A percentile compares a stretch with the other conserved stretches of the same genome.
Conservation (phyloP, 2,888 invertebrate genomes). For the Branchipolynoe longqiensis region DNA sequence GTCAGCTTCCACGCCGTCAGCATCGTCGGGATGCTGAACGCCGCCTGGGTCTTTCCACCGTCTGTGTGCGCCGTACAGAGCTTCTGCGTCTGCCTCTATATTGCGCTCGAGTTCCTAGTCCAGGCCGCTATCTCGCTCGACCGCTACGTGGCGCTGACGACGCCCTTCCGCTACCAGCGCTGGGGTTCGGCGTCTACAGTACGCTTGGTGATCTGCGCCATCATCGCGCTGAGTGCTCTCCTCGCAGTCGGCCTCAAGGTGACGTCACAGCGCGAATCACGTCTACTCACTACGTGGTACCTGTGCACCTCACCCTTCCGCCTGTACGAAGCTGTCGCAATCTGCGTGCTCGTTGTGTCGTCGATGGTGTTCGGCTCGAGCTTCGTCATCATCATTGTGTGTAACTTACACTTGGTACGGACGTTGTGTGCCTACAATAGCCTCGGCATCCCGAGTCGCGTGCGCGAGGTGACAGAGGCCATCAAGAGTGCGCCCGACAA, state of each 20-base stretch:
- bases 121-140: constrained; percentile 64
- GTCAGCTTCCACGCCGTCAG: constrained; percentile 59
- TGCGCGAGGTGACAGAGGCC: constrained; percentile 60
- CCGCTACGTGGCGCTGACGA: constrained; percentile 63
- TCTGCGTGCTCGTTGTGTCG: constrained; percentile 13
- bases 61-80: constrained; percentile 58
- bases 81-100: constrained; percentile 58
- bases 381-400: constrained; percentile 62
- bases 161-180: constrained; percentile 62
- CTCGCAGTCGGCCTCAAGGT: constrained; percentile 5
- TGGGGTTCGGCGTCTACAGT: constrained; percentile 26
- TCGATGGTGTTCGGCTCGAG: constrained; percentile 57
- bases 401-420: constrained; percentile 61
- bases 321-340: neutral
- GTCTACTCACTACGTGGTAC: constrained; percentile 36
- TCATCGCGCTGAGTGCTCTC: neutral
- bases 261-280: constrained; percentile 1
- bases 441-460: constrained; percentile 18
- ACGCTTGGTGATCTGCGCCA: constrained; percentile 14
- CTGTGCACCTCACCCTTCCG: neutral
- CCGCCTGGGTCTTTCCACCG: constrained; percentile 44
- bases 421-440: constrained; percentile 64
- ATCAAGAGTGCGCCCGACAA: constrained; percentile 12
- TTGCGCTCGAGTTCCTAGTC: constrained; percentile 62
- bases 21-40: constrained; percentile 50